Percentiles rank a stretch among this genome's conserved stretches.
These are phyloP conservation scores for Prunella strophiata DNA, from an alignment of 2,797 vertebrate genomes.

Conservation along the genomic window DNA sequence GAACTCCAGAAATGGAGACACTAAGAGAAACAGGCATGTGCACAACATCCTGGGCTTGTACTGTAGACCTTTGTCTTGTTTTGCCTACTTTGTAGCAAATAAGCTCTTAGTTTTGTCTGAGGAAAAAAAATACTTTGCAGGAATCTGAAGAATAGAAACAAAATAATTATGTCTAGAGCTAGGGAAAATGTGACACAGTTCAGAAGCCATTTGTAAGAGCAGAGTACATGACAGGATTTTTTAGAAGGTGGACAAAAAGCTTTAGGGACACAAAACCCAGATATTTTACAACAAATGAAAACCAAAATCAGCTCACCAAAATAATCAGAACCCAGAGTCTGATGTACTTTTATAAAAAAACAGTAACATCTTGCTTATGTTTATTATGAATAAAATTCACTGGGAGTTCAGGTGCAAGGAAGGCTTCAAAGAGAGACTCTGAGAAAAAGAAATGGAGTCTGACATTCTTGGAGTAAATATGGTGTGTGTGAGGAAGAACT, in stretches of 20 bases:
- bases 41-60: not conserved
- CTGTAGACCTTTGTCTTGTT: not conserved
- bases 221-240: not conserved
- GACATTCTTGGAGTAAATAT: slow-evolving; percentile 37
- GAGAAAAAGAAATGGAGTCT: slow-evolving; percentile 46
- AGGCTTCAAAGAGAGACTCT: not conserved
- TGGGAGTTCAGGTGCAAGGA: not conserved
- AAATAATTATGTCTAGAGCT: not conserved
- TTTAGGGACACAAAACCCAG: not conserved
- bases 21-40: not conserved
- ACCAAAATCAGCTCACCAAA: not conserved
- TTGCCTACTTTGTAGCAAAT: not conserved
- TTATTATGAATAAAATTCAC: not conserved
- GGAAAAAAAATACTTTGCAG: not conserved
- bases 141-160: not conserved
- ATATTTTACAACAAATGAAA: not conserved
- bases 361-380: not conserved
- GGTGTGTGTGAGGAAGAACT: slow-evolving; percentile 39
- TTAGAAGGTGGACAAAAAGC: not conserved
- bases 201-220: not conserved
- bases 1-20: not conserved
- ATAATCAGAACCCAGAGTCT: not conserved
- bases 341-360: not conserved
- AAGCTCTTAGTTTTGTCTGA: not conserved
- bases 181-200: not conserved